Evolutionary conservation across 2,113 vertebrate genomes (phyloP), one percentile per base, ranked within the genome.

Genomic region (Morone chrysops): DNA sequence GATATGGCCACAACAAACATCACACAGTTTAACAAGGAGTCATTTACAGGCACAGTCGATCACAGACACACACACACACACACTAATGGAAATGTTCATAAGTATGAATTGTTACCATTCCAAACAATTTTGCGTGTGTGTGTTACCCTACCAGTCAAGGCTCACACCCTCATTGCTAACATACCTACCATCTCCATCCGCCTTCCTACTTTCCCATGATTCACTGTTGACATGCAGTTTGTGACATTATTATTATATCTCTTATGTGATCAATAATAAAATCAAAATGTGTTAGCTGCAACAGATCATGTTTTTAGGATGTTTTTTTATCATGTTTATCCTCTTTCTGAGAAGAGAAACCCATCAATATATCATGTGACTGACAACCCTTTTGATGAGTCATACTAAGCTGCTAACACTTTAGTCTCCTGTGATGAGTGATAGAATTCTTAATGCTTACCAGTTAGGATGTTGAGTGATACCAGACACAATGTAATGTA

Each of bases 131-230:
- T 65, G 18, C 51, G 31, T 60, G 16, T 41, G 16, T 41, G 5
- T 5, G 20, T 77, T 14, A 57, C 18, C 16, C 11, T 14, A 8
- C 18, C n/a, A 31, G 70, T 61, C 4, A 7, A 47, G n/a, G 12
- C 48, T 70, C 87, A 89, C 88, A 38, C 87, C 91, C 82, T 89
- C 81, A 90, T 90, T 91, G 81, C 75, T 80, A 3, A 76, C 75
- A 80, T 87, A 14, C 61, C 66, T 18, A n/a, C 6, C 61, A 43
- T 63, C 47, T 75, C 45, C 41, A 31, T 67, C 41, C 66, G 31
- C 57, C 48, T 70, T 67, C 63, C 6, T 47, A 54, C 60, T 74
- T 87, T 81, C 54, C 76, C 45, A 82, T 82, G 68, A 87, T 17
- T 81, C 78, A 75, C 45, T 22, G 48, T 6, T n/a, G 20, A 70